Evolutionary conservation across 2,113 vertebrate genomes (phyloP).

Genomic region (Sebastes schlegelii): DNA sequence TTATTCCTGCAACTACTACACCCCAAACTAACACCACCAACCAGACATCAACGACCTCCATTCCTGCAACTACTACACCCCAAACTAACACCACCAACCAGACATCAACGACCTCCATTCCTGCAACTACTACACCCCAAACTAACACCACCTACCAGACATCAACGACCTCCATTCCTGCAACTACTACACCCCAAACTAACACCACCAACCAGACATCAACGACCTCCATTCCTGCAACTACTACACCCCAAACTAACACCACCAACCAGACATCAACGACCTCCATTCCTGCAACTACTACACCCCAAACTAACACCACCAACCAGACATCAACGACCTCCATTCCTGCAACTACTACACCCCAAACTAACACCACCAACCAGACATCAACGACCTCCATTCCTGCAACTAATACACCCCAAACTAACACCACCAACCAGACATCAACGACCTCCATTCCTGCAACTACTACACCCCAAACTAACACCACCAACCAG

Average conservation of each 20-base stretch:
- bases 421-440: too few relatives aligned
- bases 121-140: neutral
- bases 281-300: too few relatives aligned
- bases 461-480: neutral
- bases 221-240: neutral
- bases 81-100: neutral
- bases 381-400: too few relatives aligned
- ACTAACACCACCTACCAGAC: neutral
- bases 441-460: neutral
- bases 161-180: neutral
- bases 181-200: neutral
- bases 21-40: neutral
- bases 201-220: neutral
- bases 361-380: too few relatives aligned
- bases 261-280: neutral
- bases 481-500: neutral
- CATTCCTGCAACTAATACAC: too few relatives aligned
- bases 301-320: too few relatives aligned
- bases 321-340: too few relatives aligned
- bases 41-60: neutral
- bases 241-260: neutral
- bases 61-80: neutral
- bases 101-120: neutral
- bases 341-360: too few relatives aligned
- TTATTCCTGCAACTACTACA: neutral